phyloP scores from a whole-genome alignment of 2,888 invertebrate genomes.

The Kuschelorhynchus macadamiae region DNA sequence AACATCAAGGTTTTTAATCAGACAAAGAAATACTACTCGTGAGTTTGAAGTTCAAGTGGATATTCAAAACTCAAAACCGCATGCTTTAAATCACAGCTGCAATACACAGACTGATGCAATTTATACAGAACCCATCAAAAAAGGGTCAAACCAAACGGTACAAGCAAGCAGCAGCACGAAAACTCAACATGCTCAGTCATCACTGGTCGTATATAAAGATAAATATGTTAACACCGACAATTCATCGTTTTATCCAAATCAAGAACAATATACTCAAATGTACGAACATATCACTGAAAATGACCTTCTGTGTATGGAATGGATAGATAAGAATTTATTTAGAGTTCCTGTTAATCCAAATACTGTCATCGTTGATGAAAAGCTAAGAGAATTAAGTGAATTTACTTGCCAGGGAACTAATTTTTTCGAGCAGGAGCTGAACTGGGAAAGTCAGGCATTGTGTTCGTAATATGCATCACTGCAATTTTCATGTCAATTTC shows the following conservation, averaged over 20 bases:
- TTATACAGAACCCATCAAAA: not conserved
- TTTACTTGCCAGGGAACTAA: slow-evolving; percentile 52
- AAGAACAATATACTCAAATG: slow-evolving; percentile 55
- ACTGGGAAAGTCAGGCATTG: slow-evolving; percentile 31
- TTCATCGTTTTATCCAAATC: slow-evolving; percentile 13
- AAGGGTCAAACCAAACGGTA: slow-evolving; percentile 1
- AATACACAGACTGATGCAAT: slow-evolving; percentile 21
- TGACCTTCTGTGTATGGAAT: slow-evolving; percentile 60
- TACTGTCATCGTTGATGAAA: slow-evolving; percentile 58
- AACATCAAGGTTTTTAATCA: slow-evolving; percentile 10
- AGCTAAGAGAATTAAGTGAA: slow-evolving; percentile 58
- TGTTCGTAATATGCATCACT: too few relatives aligned
- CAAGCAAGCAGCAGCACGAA: slow-evolving; percentile 7
- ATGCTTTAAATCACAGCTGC: slow-evolving; percentile 9
- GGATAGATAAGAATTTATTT: slow-evolving; percentile 61
- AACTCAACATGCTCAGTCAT: slow-evolving; percentile 6
- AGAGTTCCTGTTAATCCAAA: slow-evolving; percentile 57
- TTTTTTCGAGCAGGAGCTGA: slow-evolving; percentile 35
- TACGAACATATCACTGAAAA: slow-evolving; percentile 59
- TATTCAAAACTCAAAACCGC: not conserved
- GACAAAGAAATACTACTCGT: not conserved
- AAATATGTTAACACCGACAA: slow-evolving; percentile 36
- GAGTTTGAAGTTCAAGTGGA: slow-evolving; percentile 15
- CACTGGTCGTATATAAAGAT: slow-evolving; percentile 3
- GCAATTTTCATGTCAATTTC: too few relatives aligned